These are phyloP conservation scores for Epicampocera succincta DNA, from an alignment of 2,888 invertebrate species.

Conservation along the genomic window DNA sequence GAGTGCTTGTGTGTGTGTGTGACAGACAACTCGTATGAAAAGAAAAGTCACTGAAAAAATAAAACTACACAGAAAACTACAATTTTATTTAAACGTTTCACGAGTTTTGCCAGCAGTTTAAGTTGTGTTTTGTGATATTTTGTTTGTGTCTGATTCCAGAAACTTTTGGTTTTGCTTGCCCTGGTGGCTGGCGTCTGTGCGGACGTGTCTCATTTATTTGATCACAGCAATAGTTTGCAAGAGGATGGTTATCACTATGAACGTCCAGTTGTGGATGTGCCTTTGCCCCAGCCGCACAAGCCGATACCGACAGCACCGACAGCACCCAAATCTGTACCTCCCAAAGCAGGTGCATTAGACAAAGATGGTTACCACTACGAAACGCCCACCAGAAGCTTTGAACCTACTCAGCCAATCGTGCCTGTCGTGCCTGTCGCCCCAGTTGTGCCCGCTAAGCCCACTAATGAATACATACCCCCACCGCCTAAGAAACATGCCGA, in stretches of 20 bases:
- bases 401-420: constrained; percentile 27
- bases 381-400: constrained; percentile 14
- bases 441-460: neutral
- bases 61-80: neutral
- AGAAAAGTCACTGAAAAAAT: neutral
- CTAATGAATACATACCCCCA: neutral
- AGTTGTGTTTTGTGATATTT: neutral
- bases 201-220: constrained; percentile 79
- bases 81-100: too few species aligned
- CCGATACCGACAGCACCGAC: constrained; percentile 46
- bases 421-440: constrained; percentile 6
- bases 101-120: too few species aligned
- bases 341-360: constrained; percentile 23
- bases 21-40: neutral
- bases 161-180: constrained; percentile 76
- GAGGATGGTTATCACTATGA: constrained; percentile 78
- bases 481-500: neutral
- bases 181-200: constrained; percentile 77
- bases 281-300: constrained; percentile 51
- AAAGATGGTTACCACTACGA: constrained; percentile 49
- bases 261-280: constrained; percentile 74
- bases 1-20: neutral
- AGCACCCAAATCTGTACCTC: constrained; percentile 36
- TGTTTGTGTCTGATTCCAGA: constrained; percentile 72
- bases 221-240: constrained; percentile 76